A percentile compares a stretch with the other conserved stretches of the same genome.
Conservation (phyloP, 2,797 vertebrate species). For the Gymnodraco acuticeps region DNA sequence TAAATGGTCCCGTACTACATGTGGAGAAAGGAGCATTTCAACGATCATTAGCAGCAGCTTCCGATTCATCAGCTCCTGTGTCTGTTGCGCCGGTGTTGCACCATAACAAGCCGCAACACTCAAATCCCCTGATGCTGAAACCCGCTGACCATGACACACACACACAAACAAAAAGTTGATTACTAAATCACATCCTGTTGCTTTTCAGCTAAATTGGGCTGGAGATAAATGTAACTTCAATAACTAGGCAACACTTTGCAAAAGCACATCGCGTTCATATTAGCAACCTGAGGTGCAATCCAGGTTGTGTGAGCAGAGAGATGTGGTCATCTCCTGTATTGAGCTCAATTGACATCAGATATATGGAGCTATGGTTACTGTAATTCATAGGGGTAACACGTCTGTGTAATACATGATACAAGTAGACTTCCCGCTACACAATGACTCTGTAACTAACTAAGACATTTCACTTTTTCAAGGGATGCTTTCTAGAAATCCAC, state of each 20-base stretch:
- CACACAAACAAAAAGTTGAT: conserved; percentile 9
- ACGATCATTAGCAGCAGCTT: conserved; percentile 69
- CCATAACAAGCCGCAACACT: conserved; percentile 71
- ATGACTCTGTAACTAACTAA: conserved; percentile 22
- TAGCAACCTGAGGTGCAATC: background rate
- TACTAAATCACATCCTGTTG: conserved; percentile 26
- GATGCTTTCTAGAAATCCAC: conserved; percentile 25
- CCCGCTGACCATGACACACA: conserved; percentile 39
- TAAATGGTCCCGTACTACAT: conserved; percentile 60
- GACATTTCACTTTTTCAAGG: conserved; percentile 12
- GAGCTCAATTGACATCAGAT: too few species aligned
- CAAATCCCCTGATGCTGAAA: conserved; percentile 54
- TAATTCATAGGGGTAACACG: too few species aligned
- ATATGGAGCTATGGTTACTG: too few species aligned
- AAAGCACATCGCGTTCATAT: background rate
- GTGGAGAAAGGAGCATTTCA: conserved; percentile 68
- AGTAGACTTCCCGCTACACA: too few species aligned
- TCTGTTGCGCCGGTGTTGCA: conserved; percentile 74
- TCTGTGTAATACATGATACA: too few species aligned
- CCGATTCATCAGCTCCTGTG: conserved; percentile 70
- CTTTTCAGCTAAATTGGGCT: conserved; percentile 13
- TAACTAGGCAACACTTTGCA: conserved; percentile 14
- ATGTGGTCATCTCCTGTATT: background rate
- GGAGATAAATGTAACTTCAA: conserved; percentile 44
- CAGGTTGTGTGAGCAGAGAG: background rate